These are phyloP conservation scores for Anomalospiza imberbis DNA, from an alignment of 2,797 vertebrate species.

Conservation along the genomic window DNA sequence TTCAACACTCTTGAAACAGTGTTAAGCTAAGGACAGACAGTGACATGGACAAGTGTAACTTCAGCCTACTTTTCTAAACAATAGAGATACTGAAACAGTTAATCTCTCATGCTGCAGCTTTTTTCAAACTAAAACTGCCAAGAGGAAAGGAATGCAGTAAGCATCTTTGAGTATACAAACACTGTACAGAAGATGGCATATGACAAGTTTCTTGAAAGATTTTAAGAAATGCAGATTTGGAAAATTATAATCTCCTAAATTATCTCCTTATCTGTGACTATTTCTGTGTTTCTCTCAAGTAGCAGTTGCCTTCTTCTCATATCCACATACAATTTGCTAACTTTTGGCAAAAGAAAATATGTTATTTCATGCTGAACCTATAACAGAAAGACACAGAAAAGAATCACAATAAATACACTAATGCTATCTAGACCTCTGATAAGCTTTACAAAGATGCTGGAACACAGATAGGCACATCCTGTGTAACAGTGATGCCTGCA, in stretches of 20 bases:
- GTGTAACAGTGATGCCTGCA: background rate
- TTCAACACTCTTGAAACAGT: constrained; percentile 16
- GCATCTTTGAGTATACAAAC: background rate
- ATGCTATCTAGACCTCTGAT: background rate
- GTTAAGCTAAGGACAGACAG: constrained; percentile 10
- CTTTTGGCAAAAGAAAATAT: background rate
- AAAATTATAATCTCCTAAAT: background rate
- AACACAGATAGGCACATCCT: background rate
- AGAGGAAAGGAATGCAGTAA: background rate
- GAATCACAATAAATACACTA: background rate
- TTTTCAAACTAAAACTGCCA: background rate
- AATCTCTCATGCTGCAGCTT: background rate
- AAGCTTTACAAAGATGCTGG: background rate
- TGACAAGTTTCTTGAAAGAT: background rate
- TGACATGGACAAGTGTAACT: background rate
- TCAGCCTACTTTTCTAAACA: background rate
- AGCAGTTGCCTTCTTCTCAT: background rate
- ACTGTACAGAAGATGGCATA: background rate
- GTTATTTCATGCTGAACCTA: background rate
- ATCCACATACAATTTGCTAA: background rate
- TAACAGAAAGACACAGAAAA: background rate
- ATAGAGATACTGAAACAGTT: background rate
- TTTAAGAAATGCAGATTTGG: background rate
- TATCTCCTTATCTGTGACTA: background rate
- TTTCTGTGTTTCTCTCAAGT: background rate